Evolutionary conservation across 2,113 vertebrate species (phyloP).

Genomic region (Aptenodytes patagonicus): DNA sequence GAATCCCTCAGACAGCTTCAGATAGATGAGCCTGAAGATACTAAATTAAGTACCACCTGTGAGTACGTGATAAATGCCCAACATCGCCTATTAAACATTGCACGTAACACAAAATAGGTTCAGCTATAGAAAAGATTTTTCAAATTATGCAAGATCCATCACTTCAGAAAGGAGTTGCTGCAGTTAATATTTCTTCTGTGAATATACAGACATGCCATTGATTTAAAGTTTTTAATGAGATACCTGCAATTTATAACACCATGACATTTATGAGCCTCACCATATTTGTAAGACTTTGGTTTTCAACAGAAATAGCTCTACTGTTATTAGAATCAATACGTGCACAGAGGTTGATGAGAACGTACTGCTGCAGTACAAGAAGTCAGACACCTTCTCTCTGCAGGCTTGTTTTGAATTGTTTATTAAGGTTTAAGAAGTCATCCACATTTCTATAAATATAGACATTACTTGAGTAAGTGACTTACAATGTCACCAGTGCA

Average conservation of each 20-base stretch:
- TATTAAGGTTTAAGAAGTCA: slow-evolving; percentile 75
- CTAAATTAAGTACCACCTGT: not conserved
- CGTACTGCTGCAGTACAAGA: not conserved
- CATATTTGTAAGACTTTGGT: not conserved
- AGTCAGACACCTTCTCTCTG: slow-evolving; percentile 63
- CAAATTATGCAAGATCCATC: not conserved
- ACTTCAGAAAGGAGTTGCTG: not conserved
- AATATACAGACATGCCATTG: not conserved
- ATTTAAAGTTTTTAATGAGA: not conserved
- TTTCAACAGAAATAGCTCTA: not conserved
- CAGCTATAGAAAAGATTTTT: not conserved
- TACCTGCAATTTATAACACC: not conserved
- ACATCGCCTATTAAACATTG: not conserved
- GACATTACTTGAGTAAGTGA: slow-evolving; percentile 76
- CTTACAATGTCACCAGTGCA: slow-evolving; percentile 75
- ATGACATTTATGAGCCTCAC: not conserved
- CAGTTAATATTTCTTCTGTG: not conserved
- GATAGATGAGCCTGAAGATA: not conserved
- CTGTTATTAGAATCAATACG: not conserved
- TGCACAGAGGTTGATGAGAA: not conserved
- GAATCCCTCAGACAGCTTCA: not conserved
- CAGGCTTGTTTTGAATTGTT: slow-evolving; percentile 70
- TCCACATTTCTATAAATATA: slow-evolving; percentile 80
- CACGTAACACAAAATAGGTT: not conserved
- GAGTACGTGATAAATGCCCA: not conserved